Evolutionary conservation across 2,888 invertebrate species (phyloP).

Genomic region (Tachina fera): DNA sequence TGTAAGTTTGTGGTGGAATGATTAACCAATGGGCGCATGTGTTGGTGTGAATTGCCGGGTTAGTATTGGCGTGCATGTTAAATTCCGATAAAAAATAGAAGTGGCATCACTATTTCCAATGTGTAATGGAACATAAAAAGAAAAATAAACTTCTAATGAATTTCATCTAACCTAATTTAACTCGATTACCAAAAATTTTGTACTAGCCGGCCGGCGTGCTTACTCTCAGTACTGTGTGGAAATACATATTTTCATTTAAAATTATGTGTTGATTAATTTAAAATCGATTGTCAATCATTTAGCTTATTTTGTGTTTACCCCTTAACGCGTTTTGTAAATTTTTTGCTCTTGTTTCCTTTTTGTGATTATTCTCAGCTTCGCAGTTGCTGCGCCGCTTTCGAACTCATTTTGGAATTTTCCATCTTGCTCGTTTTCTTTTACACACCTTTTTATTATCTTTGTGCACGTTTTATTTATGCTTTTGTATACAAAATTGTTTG

Average conservation of each 20-base stretch:
- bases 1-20: constrained; percentile 29
- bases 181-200: neutral
- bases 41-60: constrained; percentile 59
- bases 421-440: constrained; percentile 52
- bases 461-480: constrained; percentile 35
- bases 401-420: constrained; percentile 62
- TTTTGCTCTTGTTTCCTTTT: neutral
- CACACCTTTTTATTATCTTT: constrained; percentile 47
- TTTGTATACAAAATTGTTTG: constrained; percentile 19
- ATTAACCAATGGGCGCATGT: constrained; percentile 63
- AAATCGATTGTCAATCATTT: constrained; percentile 15
- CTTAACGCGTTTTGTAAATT: constrained; percentile 36
- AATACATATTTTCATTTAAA: neutral
- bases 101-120: constrained; percentile 48
- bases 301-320: constrained; percentile 1
- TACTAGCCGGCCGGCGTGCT: constrained; percentile 38
- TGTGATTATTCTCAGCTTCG: constrained; percentile 15
- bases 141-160: constrained; percentile 27
- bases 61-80: constrained; percentile 29
- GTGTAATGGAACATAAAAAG: neutral
- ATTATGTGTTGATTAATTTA: constrained; percentile 14
- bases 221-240: neutral
- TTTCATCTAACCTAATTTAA: neutral
- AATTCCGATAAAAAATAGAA: constrained; percentile 47
- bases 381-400: constrained; percentile 32